These are phyloP conservation scores for Chrysodeixis includens DNA, from an alignment of 2,888 invertebrate species.

Conservation along the genomic window DNA sequence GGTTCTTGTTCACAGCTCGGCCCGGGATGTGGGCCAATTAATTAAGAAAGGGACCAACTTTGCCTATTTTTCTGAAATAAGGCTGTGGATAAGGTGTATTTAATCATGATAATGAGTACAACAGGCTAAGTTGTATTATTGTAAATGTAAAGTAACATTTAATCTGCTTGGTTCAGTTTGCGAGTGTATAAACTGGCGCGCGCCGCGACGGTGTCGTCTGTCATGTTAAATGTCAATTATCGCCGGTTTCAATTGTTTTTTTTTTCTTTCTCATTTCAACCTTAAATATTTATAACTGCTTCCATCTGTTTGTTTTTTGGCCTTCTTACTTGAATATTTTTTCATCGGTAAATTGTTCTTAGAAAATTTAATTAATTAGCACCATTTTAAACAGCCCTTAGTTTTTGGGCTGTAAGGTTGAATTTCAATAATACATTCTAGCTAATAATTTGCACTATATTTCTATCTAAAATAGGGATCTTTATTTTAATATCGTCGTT, in stretches of 20 bases:
- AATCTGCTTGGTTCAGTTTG: not conserved
- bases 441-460: no score
- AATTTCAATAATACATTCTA: no score
- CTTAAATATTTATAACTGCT: not conserved
- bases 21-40: constrained; percentile 1
- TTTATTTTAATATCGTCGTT: no score
- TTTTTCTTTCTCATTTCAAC: not conserved
- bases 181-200: not conserved
- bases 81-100: not conserved
- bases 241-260: not conserved
- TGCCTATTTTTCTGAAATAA: not conserved
- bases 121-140: not conserved
- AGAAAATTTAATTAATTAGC: no score
- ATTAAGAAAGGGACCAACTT: constrained; percentile 1
- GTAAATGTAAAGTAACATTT: not conserved
- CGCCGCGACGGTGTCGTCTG: not conserved
- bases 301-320: not conserved
- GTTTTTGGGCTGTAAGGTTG: no score
- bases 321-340: no score
- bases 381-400: no score
- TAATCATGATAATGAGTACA: not conserved
- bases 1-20: not conserved
- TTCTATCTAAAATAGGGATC: no score
- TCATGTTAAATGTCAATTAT: not conserved
- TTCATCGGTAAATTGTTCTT: no score